Conservation (phyloP, 1,140 invertebrate species). For the Drosophila ambigua region DNA sequence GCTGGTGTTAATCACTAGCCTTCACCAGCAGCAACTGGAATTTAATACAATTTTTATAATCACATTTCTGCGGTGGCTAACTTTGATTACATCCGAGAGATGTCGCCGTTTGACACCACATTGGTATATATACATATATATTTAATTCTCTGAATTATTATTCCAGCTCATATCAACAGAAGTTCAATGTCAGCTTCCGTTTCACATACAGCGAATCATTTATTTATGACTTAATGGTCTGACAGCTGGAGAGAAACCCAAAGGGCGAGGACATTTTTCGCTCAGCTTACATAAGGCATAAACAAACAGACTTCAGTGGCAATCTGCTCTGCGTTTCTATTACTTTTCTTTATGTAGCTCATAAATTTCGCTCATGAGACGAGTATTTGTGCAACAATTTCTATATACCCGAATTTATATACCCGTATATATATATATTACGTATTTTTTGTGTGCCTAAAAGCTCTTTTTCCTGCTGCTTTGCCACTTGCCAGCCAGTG, state of each 20-base stretch:
- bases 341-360: slow-evolving; percentile 37
- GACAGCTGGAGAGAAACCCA: too few relatives aligned
- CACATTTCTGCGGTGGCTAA: slow-evolving; percentile 23
- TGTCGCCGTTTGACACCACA: too few relatives aligned
- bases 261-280: too few relatives aligned
- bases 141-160: slow-evolving; percentile 1
- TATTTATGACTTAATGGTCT: too few relatives aligned
- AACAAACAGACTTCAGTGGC: slow-evolving; percentile 14
- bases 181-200: too few relatives aligned
- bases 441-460: slow-evolving; percentile 46
- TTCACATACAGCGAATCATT: too few relatives aligned
- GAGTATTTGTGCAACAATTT: slow-evolving; percentile 51
- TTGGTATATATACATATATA: background rate
- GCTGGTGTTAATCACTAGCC: slow-evolving; percentile 49
- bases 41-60: slow-evolving; percentile 44
- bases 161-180: background rate
- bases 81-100: slow-evolving; percentile 5
- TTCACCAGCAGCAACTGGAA: slow-evolving; percentile 8
- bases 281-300: slow-evolving; percentile 29
- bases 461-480: slow-evolving; percentile 45
- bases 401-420: slow-evolving; percentile 29
- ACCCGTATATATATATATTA: slow-evolving; percentile 14
- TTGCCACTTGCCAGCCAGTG: slow-evolving; percentile 46
- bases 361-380: slow-evolving; percentile 51
- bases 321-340: slow-evolving; percentile 9